Evolutionary conservation across 1,140 invertebrate species (phyloP), one percentile per base, ranked within the genome.

Genomic region (Hylyphantes graminicola): DNA sequence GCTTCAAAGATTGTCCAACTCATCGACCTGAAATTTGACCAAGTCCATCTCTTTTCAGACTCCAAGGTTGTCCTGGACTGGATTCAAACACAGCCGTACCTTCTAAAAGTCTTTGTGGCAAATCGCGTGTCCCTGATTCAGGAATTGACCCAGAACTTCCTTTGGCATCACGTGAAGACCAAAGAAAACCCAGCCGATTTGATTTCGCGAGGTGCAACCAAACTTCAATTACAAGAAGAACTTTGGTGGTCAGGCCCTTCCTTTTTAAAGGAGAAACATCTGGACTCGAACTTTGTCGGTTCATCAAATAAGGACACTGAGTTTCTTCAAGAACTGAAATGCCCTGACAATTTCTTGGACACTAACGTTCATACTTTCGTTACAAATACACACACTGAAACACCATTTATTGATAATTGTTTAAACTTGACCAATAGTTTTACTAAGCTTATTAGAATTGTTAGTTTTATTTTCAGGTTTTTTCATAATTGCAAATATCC

Each of bases 141-240:
- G 50, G 35, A 67, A 6, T 5, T n/a, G 10, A 61, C 57, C 10
- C 19, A 65, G 63, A 35, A 65, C 17, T 65, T 65, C 57, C 11
- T 15, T 35, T 35, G 91, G 91, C 8, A 17, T 35, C 7, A 70
- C 35, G 11, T 70, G 7, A 51, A 50, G 11, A 70, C 67, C 35
- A 21, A n/a, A 7, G 11, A 48, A 55, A 35, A 61, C 75, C 81
- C 81, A 5, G 81, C 70, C 21, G 70, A 84, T 48, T 59, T 4
- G 13, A 53, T 73, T n/a, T 74, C 81, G 51, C 50, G 70, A 63
- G 81, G 68, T 15, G n/a, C 65, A 19, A 50, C 9, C 48, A 11
- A 48, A 13, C 7, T 54, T 15, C 13, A 80, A n/a, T 21, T 80
- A 21, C 10, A 4, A 57, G 50, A 80, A 48, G n/a, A 54, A 70